Evolutionary conservation across 2,113 vertebrate genomes (phyloP).

Genomic region (Myodes glareolus): DNA sequence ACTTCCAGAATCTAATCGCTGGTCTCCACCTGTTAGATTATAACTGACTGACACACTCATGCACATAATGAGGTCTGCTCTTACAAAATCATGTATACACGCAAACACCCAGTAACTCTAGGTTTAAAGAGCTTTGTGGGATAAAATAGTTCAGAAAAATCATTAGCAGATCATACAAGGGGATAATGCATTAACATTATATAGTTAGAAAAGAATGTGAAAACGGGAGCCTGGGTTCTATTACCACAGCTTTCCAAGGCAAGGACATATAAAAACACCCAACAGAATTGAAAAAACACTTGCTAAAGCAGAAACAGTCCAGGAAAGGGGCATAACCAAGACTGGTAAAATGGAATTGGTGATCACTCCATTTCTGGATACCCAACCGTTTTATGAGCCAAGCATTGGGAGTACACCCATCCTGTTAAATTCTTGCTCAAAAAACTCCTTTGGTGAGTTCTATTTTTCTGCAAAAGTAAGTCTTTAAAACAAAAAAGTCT

Average conservation of each 20-base stretch:
- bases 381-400: not conserved
- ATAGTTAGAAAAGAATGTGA: not conserved
- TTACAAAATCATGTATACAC: not conserved
- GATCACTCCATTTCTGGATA: not conserved
- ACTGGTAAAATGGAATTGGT: not conserved
- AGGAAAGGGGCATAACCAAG: constrained; percentile 5
- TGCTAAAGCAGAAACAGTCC: not conserved
- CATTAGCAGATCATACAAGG: not conserved
- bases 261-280: not conserved
- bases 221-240: not conserved
- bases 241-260: not conserved
- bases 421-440: not conserved
- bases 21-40: not conserved
- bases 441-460: not conserved
- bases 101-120: not conserved
- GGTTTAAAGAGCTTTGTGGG: not conserved
- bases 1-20: not conserved
- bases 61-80: not conserved
- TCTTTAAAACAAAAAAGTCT: constrained; percentile 33
- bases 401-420: not conserved
- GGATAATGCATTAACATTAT: not conserved
- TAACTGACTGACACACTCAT: not conserved
- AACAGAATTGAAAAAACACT: not conserved
- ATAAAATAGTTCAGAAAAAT: not conserved
- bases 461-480: constrained; percentile 21